Conservation (phyloP, 2,797 vertebrate species). For the Sitta carolinensis region DNA sequence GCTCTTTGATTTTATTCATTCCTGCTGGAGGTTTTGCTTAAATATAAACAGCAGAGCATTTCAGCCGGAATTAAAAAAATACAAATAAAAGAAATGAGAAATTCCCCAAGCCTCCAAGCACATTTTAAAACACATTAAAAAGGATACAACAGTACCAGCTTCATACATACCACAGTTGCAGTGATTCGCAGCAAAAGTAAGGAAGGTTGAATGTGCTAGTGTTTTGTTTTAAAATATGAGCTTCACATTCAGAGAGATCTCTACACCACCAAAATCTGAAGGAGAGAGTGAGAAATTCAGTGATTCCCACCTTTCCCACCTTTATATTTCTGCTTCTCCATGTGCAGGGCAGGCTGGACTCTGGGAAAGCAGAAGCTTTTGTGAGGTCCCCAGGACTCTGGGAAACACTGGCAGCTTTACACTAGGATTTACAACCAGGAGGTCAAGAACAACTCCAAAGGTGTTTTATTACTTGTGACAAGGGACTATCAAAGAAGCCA, state of each 20-base stretch:
- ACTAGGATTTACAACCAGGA: slow-evolving; percentile 55
- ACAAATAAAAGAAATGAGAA: slow-evolving; percentile 62
- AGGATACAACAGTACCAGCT: slow-evolving; percentile 16
- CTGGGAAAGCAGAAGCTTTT: not conserved
- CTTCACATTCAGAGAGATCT: not conserved
- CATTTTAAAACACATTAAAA: slow-evolving; percentile 32
- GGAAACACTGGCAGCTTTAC: slow-evolving; percentile 47
- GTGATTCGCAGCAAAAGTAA: slow-evolving; percentile 19
- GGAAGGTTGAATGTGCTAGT: slow-evolving; percentile 28
- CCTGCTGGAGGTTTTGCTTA: slow-evolving; percentile 62
- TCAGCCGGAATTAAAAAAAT: slow-evolving; percentile 64
- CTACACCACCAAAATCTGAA: not conserved
- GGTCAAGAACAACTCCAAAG: slow-evolving; percentile 35
- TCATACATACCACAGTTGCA: slow-evolving; percentile 56
- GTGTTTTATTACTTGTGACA: slow-evolving; percentile 42
- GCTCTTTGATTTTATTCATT: slow-evolving; percentile 66
- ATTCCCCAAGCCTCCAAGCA: slow-evolving; percentile 53
- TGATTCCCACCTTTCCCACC: not conserved
- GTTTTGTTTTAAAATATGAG: slow-evolving; percentile 39
- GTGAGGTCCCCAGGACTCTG: not conserved
- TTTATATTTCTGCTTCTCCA: not conserved
- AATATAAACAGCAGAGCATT: slow-evolving; percentile 70
- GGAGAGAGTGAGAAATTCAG: not conserved
- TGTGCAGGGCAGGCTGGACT: not conserved
- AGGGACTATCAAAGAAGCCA: slow-evolving; percentile 52